A percentile compares a stretch with the other conserved stretches of the same genome.
These are phyloP conservation scores for Falco cherrug DNA, from an alignment of 2,797 vertebrate species.

Conservation along the genomic window DNA sequence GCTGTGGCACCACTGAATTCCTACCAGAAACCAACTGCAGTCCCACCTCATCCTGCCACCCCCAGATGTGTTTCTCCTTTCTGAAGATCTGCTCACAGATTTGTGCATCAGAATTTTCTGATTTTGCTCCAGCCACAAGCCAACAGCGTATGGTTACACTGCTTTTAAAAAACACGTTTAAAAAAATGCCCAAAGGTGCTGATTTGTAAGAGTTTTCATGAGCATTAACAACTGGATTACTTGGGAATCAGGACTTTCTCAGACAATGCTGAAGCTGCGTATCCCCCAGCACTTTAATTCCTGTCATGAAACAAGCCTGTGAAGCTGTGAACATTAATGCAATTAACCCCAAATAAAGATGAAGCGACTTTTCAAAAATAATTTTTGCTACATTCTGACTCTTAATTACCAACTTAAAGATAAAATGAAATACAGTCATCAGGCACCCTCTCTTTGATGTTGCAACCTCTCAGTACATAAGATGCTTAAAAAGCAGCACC, in stretches of 20 bases:
- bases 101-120: not conserved
- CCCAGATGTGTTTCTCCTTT: fast-evolving
- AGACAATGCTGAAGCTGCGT: constrained; percentile 44
- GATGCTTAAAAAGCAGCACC: constrained; percentile 3
- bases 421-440: not conserved
- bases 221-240: constrained; percentile 40
- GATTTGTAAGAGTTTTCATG: not conserved
- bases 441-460: not conserved
- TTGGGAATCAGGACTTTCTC: constrained; percentile 8
- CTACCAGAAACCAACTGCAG: not conserved
- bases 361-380: constrained; percentile 54
- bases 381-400: constrained; percentile 9
- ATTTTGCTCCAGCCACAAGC: not conserved
- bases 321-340: not conserved
- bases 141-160: not conserved
- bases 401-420: constrained; percentile 37
- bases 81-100: not conserved
- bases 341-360: constrained; percentile 49
- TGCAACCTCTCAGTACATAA: not conserved
- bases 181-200: not conserved
- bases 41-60: not conserved
- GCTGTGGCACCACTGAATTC: not conserved
- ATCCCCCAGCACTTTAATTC: not conserved
- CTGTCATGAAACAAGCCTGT: not conserved
- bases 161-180: not conserved